Conservation (phyloP, 1,140 invertebrate genomes). For the Venturia canescens region DNA sequence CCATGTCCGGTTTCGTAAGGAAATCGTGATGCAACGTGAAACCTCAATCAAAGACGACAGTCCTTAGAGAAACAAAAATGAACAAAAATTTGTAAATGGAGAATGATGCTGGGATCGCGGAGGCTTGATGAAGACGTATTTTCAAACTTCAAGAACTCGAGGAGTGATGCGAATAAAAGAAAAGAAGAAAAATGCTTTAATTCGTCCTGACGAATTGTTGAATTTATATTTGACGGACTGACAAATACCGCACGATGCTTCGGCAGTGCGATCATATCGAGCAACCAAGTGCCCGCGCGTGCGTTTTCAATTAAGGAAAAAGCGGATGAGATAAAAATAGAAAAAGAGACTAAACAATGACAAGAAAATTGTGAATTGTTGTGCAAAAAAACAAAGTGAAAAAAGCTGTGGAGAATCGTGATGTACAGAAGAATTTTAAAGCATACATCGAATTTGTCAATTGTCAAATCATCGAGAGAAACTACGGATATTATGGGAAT, state of each 20-base stretch:
- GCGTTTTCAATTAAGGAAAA: neutral
- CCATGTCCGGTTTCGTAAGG: conserved; percentile 77
- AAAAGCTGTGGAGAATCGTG: neutral
- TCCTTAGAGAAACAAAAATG: neutral
- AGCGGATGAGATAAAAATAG: neutral
- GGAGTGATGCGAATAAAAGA: neutral
- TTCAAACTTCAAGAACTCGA: too few species aligned
- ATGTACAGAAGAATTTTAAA: neutral
- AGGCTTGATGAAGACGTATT: too few species aligned
- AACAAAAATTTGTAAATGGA: neutral
- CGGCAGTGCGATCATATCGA: neutral
- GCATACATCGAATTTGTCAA: conserved; percentile 23
- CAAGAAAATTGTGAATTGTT: conserved; percentile 12
- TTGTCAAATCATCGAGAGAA: neutral
- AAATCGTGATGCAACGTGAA: conserved; percentile 72
- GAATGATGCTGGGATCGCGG: neutral
- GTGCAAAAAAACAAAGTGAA: conserved; percentile 7
- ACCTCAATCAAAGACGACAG: conserved; percentile 20
- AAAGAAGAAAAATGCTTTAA: neutral
- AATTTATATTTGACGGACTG: neutral
- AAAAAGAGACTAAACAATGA: neutral
- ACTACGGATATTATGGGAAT: too few species aligned
- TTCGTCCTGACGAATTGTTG: neutral
- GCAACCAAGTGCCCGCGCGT: too few species aligned
- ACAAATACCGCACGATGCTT: neutral